Base-by-base conservation (phyloP, 35 echinoderm and acorn worm species). In the Chiridota heheva region DNA sequence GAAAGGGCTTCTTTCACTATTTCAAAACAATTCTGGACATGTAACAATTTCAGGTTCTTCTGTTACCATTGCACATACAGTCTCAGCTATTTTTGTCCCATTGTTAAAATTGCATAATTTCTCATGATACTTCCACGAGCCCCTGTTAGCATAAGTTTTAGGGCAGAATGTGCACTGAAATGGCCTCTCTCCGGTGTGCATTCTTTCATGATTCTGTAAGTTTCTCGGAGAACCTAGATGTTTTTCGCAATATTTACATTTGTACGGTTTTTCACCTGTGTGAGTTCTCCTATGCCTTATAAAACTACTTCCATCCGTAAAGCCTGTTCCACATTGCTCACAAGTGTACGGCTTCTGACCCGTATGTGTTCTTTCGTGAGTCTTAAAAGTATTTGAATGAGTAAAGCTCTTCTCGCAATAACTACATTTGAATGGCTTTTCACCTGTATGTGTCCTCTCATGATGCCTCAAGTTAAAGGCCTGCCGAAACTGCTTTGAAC, bases 281-380 rank as follows among this genome's bases (percentile, higher is more conserved):
- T 78, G 74, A 55, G 35, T 49, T 35, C 39, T 78, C 51, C 39
- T 49, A 55, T 78, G 74, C 24, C 74, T 46, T 18, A 36, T 59
- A 34, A 78, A 45, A 59, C 53, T 49, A 5, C 45, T 37, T n/a
- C 53, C 37, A 31, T 81, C 58, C 18, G 69, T 73, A 36, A 89
- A 89, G 5, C n/a, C 39, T 43, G 72, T 89, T 1, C 67, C 57
- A 56, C 86, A 89, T 55, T 69, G 43, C 16, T 74, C 36, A 53
- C 86, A 89, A 38, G 81, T 33, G 34, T 82, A 89, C 15, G 86
- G 78, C 5, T 58, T 41, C 43, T 89, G 77, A 22, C 70, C 78
- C 17, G 67, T 89, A 42, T 89, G 86, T 1, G 60, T 76, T 45
- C 78, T 71, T 44, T 73, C 69, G 32, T 91, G 88, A 28, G 63